Evolutionary conservation across 92 coral and sea anemone genomes (phyloP).

Genomic region (Bergia puertoricense): DNA sequence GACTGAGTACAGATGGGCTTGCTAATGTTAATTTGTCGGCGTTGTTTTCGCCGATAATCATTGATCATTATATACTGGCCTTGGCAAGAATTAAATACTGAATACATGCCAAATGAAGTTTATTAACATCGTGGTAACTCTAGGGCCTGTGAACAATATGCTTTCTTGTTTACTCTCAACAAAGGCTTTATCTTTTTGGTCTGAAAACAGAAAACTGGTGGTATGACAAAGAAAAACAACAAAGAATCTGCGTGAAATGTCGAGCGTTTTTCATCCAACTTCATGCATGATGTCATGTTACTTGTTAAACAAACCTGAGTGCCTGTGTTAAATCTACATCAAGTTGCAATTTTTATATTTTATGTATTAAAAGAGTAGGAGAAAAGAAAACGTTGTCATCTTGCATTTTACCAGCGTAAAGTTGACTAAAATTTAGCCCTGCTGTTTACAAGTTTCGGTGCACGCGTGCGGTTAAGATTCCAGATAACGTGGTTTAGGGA

Average conservation of each 20-base stretch:
- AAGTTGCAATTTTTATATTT: too few relatives aligned
- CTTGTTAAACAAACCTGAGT: too few relatives aligned
- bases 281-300: neutral
- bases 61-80: neutral
- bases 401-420: too few relatives aligned
- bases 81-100: too few relatives aligned
- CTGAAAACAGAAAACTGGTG: neutral
- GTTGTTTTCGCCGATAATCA: neutral
- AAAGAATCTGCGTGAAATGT: neutral
- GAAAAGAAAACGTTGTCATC: too few relatives aligned
- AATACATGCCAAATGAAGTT: neutral
- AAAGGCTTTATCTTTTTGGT: neutral
- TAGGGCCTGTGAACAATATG: neutral
- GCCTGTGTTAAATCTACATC: too few relatives aligned
- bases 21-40: neutral
- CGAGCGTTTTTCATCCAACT: neutral
- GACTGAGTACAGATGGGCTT: slow-evolving; percentile 15
- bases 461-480: too few relatives aligned
- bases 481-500: too few relatives aligned
- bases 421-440: too few relatives aligned
- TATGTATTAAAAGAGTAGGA: too few relatives aligned
- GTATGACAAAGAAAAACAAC: neutral
- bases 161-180: neutral
- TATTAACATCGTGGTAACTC: neutral
- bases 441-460: too few relatives aligned